Conservation (phyloP, 2,797 vertebrate species). For the Silurus lanzhouensis region DNA sequence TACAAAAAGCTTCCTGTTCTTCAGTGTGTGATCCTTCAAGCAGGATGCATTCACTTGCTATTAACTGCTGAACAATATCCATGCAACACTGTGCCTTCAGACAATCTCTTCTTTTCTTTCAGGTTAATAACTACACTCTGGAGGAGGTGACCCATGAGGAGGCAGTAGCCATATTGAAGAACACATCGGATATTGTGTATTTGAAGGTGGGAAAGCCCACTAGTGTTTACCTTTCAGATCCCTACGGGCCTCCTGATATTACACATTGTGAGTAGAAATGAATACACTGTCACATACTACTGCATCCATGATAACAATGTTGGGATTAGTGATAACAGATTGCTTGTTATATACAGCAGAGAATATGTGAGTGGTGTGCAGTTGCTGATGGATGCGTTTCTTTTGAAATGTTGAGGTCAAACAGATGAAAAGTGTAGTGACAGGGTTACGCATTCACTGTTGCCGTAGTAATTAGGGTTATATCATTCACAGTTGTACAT, state of each 20-base stretch:
- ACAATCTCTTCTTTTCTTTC: neutral
- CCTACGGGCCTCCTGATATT: slow-evolving; percentile 94
- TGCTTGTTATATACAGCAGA: neutral
- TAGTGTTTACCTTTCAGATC: slow-evolving; percentile 93
- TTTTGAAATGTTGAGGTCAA: neutral
- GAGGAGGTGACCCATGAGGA: slow-evolving; percentile 97
- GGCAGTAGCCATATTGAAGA: slow-evolving; percentile 95
- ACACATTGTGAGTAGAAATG: slow-evolving; percentile 87
- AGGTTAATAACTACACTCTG: slow-evolving; percentile 97
- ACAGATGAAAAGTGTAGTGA: neutral
- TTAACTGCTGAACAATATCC: slow-evolving; percentile 29
- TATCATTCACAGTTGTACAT: neutral
- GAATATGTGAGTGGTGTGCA: neutral
- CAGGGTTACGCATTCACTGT: neutral
- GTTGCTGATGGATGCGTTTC: neutral
- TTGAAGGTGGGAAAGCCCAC: slow-evolving; percentile 95
- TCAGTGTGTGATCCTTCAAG: slow-evolving; percentile 63
- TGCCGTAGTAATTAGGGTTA: neutral
- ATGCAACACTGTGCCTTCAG: slow-evolving; percentile 5
- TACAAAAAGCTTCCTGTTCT: neutral
- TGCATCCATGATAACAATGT: neutral
- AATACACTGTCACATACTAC: neutral
- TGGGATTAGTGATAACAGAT: neutral
- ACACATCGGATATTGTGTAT: slow-evolving; percentile 93
- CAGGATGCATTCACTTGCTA: slow-evolving; percentile 45